Evolutionary conservation across 2,113 vertebrate genomes (phyloP).

Genomic region (Chloroceryle aenea): DNA sequence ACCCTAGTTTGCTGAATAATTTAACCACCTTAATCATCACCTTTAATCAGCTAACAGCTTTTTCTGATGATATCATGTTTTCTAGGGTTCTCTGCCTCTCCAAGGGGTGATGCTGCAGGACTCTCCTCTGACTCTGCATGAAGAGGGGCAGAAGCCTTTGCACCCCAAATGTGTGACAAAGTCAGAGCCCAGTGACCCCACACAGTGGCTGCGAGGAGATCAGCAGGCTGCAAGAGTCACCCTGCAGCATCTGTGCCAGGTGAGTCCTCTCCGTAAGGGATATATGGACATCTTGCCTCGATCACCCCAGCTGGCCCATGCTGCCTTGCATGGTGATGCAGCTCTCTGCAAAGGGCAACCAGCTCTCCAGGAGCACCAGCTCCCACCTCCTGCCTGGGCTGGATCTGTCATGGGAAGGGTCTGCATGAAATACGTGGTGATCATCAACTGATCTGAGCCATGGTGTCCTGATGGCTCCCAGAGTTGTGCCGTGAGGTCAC

Average conservation of each 20-base stretch:
- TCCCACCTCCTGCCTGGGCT: background rate
- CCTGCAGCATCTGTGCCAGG: background rate
- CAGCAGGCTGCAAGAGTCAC: background rate
- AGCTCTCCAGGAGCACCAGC: background rate
- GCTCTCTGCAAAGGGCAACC: background rate
- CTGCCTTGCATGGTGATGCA: background rate
- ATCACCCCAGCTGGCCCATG: background rate
- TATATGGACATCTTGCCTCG: rapidly evolving
- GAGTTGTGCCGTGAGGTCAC: constrained; percentile 11
- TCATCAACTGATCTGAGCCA: background rate
- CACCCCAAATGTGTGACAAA: rapidly evolving
- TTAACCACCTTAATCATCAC: background rate
- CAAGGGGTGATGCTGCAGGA: background rate
- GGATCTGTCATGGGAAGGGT: background rate
- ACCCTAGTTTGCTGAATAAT: background rate
- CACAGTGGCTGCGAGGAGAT: background rate
- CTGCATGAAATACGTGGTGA: background rate
- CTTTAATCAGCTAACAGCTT: background rate
- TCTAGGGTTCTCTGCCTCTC: background rate
- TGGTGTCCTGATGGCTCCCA: background rate
- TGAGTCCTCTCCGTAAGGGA: background rate
- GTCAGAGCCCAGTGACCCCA: background rate
- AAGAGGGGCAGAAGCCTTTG: background rate
- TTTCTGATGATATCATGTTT: background rate
- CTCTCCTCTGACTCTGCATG: too few relatives aligned